Conservation (phyloP, 2,797 vertebrate species). For the Pseudochirops corinnae region DNA sequence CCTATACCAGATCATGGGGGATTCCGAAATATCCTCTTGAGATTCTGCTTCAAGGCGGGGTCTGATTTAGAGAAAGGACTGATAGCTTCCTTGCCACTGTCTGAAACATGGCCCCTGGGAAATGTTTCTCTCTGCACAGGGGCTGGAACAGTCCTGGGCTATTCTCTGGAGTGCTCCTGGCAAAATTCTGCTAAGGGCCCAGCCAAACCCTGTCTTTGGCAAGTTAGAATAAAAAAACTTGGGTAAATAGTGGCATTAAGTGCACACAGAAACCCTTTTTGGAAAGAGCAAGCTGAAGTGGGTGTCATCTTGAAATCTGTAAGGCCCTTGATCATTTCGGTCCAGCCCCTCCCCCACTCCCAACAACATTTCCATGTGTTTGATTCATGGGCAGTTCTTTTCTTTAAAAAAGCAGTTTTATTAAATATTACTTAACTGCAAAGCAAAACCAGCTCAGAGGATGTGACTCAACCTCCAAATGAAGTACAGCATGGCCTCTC, state of each 20-base stretch:
- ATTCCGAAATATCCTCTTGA: background rate
- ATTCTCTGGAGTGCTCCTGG: conserved; percentile 78
- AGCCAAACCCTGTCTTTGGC: conserved; percentile 77
- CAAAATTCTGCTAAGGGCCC: conserved; percentile 57
- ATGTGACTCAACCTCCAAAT: conserved; percentile 32
- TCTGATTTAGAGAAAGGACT: background rate
- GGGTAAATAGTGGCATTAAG: conserved; percentile 64
- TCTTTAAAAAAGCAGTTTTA: conserved; percentile 19
- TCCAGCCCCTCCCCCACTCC: conserved; percentile 18
- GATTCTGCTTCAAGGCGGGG: background rate
- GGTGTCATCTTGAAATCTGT: conserved; percentile 65
- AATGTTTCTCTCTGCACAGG: conserved; percentile 78
- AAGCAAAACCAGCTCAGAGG: conserved; percentile 52
- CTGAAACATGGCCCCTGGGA: conserved; percentile 70
- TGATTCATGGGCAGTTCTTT: background rate
- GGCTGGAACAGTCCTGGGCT: conserved; percentile 81
- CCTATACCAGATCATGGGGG: background rate
- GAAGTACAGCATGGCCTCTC: background rate
- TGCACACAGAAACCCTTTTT: conserved; percentile 76
- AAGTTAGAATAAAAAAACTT: conserved; percentile 73
- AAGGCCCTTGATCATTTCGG: conserved; percentile 29
- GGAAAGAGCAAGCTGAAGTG: conserved; percentile 65
- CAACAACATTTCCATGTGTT: background rate
- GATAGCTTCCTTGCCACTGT: conserved; percentile 65
- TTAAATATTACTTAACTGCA: conserved; percentile 59